Conservation (phyloP, 2,113 vertebrate genomes). For the Campylomormyrus tamandua region DNA sequence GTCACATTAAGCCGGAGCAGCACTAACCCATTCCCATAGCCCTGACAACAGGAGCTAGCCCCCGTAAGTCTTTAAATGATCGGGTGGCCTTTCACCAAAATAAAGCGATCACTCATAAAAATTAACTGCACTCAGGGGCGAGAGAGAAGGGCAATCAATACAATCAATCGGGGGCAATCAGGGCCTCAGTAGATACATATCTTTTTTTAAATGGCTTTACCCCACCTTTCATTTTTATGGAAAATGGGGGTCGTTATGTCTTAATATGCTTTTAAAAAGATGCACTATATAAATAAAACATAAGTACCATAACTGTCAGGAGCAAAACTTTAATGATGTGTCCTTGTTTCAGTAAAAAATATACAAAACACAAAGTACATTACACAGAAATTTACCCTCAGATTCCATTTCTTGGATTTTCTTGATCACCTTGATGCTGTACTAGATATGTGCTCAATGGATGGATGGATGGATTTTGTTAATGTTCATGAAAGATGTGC, state of each 20-base stretch:
- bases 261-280: background rate
- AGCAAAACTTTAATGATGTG: background rate
- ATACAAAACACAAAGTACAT: background rate
- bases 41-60: background rate
- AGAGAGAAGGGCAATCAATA: background rate
- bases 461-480: background rate
- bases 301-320: background rate
- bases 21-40: background rate
- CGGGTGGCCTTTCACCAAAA: background rate
- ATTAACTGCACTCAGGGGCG: background rate
- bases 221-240: background rate
- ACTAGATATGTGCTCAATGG: background rate
- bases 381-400: background rate
- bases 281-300: background rate
- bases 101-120: constrained; percentile 11
- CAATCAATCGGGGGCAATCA: background rate
- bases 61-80: background rate
- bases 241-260: background rate
- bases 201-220: background rate
- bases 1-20: constrained; percentile 21
- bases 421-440: background rate
- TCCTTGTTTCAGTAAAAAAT: background rate
- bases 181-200: background rate
- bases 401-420: background rate
- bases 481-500: background rate